Evolutionary conservation across 1,140 invertebrate species (phyloP), one percentile per base, ranked within the genome.

Genomic region (Zaprionus camerounensis): DNA sequence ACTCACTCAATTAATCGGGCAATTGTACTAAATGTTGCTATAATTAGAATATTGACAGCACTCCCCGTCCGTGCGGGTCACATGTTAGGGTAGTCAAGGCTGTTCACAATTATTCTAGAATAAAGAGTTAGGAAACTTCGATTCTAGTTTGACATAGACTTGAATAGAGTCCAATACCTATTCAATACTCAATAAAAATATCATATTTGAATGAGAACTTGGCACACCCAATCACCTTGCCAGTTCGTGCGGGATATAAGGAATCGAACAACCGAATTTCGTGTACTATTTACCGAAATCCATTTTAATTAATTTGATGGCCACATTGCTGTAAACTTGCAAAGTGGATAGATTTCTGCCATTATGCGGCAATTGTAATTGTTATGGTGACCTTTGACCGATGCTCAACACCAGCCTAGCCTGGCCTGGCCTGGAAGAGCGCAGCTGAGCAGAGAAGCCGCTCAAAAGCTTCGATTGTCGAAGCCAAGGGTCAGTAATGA

Each of bases 291-390:
- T 11, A 28, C 44, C 15, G 9, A 44, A 64, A 49, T 64, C n/a
- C 53, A 67, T 72, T 67, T 58, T 51, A 72, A 72, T 67, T 72
- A 72, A 73, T 68, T 73, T 68, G 46, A 68, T 68, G 71, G 15
- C 26, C 24, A 34, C 36, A 28, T 66, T 41, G 20, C 17, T 24
- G 38, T 57, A 20, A 34, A 17, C 28, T 63, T 31, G 44, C 9
- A 12, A 46, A 26, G 36, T 28, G 44, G 61, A 53, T 31, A 51
- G 46, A 51, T 51, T 51, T 13, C 31, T n/a, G 11, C 6, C 6
- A 46, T 46, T 46, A 46, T 46, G n/a, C 9, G 28, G 36, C 20
- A 53, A 36, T 57, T 66, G 64, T 63, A 22, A 46, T 36, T 49
- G 20, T 53, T 46, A 68, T 58, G 44, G 24, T 17, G 38, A 13